Evolutionary conservation across 2,797 vertebrate species (phyloP), one percentile per base, ranked within the genome.

Genomic region (Rhinogobio ventralis): DNA sequence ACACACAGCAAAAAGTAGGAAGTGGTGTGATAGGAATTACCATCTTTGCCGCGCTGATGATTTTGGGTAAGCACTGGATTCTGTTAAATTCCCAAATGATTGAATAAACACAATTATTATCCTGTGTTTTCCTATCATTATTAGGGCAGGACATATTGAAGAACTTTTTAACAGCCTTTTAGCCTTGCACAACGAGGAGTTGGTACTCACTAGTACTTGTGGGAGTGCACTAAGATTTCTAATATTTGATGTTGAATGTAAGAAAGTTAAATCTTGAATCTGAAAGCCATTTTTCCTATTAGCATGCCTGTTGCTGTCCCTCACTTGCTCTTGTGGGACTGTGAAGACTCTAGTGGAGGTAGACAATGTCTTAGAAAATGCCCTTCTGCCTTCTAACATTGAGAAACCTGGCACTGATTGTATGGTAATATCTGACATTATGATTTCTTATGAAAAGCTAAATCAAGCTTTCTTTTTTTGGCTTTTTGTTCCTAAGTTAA

Each of bases 361-460:
- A 1, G 33, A 17, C 0, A 15, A 73, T 7, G 33, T 7, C 14
- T 19, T 66, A 13, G 85, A 14, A 79, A 76, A 87, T 66, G 77
- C 17, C 3, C 83, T 93, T 11, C 51, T 90, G 1, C 0, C 0
- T 15, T 91, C 87, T 28, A 91, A 94, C 88, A 90, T 13, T 5
- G 93, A 94, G 85, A 49, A 1, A 30, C 90, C 80, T 83, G 93
- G 92, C 79, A 89, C 57, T 53, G 91, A 93, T 77, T 93, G 91
- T 87, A 1, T 89, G 91, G 93, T 93, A 82, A 84, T 14, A 0
- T 39, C 20, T 69, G 36, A 42, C 19, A 46, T 30, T 33, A 74
- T 28, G 28, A 46, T 68, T 28, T 60, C n/a, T 74, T 33, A 66
- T 5, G 7, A 17, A 62, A 82, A 60, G 7, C 39, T 30, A 28